These are phyloP conservation scores for Thysanoteuthis rhombus DNA, from an alignment of 2,888 invertebrate species.

Conservation along the genomic window DNA sequence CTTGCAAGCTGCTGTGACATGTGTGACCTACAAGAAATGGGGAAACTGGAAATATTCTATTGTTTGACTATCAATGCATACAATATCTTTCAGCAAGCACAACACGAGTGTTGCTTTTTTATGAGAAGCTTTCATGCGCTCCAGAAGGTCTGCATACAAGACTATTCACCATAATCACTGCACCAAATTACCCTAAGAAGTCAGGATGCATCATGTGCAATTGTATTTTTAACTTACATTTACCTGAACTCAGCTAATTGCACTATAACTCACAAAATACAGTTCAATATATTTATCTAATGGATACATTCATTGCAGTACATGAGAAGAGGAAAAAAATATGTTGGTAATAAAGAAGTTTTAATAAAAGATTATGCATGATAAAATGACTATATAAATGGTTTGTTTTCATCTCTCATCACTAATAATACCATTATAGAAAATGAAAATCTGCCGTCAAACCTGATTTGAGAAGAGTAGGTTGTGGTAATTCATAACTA, in stretches of 20 bases:
- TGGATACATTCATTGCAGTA: background rate
- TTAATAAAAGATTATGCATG: background rate
- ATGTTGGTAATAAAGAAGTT: background rate
- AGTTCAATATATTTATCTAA: background rate
- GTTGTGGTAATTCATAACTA: too few relatives aligned
- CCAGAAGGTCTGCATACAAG: background rate
- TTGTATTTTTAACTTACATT: background rate
- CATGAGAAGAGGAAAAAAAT: background rate
- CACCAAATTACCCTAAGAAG: background rate
- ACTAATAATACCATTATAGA: background rate
- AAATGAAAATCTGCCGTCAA: background rate
- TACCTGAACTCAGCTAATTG: background rate
- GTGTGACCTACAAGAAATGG: background rate
- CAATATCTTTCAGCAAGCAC: background rate
- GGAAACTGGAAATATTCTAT: background rate
- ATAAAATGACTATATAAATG: background rate
- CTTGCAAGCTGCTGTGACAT: background rate
- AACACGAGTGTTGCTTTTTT: background rate
- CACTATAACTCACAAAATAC: background rate
- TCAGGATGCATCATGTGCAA: background rate
- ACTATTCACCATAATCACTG: background rate
- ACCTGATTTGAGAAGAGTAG: too few relatives aligned
- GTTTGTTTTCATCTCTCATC: background rate
- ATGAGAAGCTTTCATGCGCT: background rate
- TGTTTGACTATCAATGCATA: background rate